phyloP scores from a whole-genome alignment of 2,113 vertebrate genomes.

The Cercopithecus mona region DNA sequence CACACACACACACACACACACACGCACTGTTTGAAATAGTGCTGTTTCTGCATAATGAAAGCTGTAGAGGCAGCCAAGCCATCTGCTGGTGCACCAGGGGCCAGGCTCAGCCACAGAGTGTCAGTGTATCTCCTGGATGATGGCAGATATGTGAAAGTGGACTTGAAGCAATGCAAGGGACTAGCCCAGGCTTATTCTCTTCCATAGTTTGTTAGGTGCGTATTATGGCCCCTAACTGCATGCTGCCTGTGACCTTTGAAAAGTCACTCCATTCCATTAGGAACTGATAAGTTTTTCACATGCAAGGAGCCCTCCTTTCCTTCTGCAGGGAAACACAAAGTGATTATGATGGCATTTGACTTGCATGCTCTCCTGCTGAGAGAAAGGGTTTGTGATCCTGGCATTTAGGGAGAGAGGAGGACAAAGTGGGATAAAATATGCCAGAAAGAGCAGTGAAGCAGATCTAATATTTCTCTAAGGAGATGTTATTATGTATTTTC shows the following conservation, averaged over 20 bases:
- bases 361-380: background rate
- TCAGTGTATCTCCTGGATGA: accelerated
- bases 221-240: background rate
- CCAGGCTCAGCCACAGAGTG: background rate
- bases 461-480: conserved; percentile 13
- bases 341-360: conserved; percentile 19
- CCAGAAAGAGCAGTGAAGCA: background rate
- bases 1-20: too few species aligned
- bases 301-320: background rate
- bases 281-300: background rate
- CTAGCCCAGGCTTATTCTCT: background rate
- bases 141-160: background rate
- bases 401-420: background rate
- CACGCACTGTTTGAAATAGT: background rate
- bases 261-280: background rate
- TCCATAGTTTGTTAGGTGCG: too few species aligned
- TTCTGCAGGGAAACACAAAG: background rate
- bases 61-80: accelerated
- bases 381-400: background rate
- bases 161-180: background rate
- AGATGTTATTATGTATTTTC: background rate
- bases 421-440: background rate
- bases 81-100: accelerated
- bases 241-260: background rate
- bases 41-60: background rate